Base-by-base conservation (phyloP, 2,113 vertebrate species). In the Eidolon helvum region DNA sequence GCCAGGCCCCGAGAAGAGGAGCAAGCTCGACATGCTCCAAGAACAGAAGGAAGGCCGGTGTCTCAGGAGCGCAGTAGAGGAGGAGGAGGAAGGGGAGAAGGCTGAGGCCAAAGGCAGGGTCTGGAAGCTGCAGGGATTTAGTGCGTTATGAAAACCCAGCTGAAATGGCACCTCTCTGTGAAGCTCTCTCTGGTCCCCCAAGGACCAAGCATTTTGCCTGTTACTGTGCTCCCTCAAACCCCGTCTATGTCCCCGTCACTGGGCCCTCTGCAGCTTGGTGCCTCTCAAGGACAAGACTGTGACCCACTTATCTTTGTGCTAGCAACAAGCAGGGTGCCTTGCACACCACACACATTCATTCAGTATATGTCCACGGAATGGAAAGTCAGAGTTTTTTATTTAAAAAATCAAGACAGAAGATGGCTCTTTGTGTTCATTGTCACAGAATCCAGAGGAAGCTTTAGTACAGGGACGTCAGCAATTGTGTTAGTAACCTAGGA, bases 121-220 rank as follows among this genome's bases (percentile, higher is more conserved):
- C 40, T 43, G 40, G 40, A 43, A 43, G 40, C 40, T 43, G 40
- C 40, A 43, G 40, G 40, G 40, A 43, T 43, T 43, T 43, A 43
- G 40, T 43, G 40, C 40, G 7, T 43, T 43, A 43, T 43, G 40
- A 43, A 43, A 43, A 43, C 7, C 40, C 40, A 43, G 40, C 40
- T 43, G 40, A 43, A 43, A 43, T 43, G 40, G 40, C 40, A 43
- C 40, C 40, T 48, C 30, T 14, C 35, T 7, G 5, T 1, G 33
- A 45, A 68, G 26, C 15, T 53, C 14, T 79, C 35, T 5, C 33
- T 11, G 48, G 33, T 11, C 12, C 33, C 24, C 19, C 1, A 0
- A 69, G n/a, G 1, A 0, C 1, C 0, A 7, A 24, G 21, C 33
- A 65, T 35, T 43, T 33, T 0, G 15, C 11, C 50, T 26, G 28